Evolutionary conservation across 2,797 vertebrate genomes (phyloP), one percentile per base, ranked within the genome.

Genomic region (Sebastes diaconus): DNA sequence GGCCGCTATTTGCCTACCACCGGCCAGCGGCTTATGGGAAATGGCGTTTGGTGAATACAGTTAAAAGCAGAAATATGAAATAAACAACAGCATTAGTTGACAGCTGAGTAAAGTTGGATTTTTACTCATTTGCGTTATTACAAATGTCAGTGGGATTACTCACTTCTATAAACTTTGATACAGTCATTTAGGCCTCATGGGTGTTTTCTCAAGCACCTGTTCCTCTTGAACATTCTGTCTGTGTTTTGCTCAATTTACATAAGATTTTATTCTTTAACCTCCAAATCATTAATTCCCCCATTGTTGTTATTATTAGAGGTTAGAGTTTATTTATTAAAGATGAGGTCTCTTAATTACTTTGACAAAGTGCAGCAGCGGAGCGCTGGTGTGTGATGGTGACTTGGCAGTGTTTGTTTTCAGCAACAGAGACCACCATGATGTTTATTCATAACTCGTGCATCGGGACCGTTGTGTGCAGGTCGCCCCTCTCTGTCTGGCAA

Each of bases 371-470:
- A 32, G 58, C 42, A 52, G 63, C 76, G 57, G 25, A 68, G 27
- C 16, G 42, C 1, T 27, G 58, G 63, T 59, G 34, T 67, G 50
- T 24, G 58, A 79, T 50, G 42, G 16, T 29, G 65, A 68, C 30
- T 36, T 3, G 4, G 34, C 27, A 68, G 29, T 46, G 89, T 84
- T 39, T 82, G 54, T 79, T 85, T 84, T 63, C 73, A 59, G 63
- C 75, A 59, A 0, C 59, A 55, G 65, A 46, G 27, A 79, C 69
- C 46, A 27, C 32, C 32, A 1, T 16, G 32, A 84, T 85, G 79
- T 86, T 88, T 85, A 87, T 88, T 88, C 89, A 84, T 87, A 72
- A 57, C 75, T 83, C 71, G 61, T 73, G 72, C 68, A 68, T 75
- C 20, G 27, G 67, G 50, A 57, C 68, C 32, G 54, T 73, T 73